phyloP scores from a whole-genome alignment of 2,888 invertebrate species.

The Rosalia funebris region DNA sequence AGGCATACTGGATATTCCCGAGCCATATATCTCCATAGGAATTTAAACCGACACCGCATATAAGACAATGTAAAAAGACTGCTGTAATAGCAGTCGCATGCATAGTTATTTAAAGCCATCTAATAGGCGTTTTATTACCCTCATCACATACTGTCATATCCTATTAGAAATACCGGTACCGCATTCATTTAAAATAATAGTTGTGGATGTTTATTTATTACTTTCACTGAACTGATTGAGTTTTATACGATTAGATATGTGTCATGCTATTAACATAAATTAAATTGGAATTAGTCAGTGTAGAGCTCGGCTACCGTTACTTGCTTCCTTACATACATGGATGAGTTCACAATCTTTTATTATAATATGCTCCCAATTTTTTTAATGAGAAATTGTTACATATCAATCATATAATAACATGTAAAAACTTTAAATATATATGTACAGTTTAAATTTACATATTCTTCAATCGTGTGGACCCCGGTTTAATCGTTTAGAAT shows the following conservation, averaged over 20 bases:
- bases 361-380: too few species aligned
- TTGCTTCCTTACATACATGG: too few species aligned
- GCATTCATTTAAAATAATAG: background rate
- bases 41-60: background rate
- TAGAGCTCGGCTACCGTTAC: too few species aligned
- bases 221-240: background rate
- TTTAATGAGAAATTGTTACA: too few species aligned
- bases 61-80: background rate
- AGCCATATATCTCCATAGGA: background rate
- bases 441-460: too few species aligned
- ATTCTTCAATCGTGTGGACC: too few species aligned
- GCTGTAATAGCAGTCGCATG: background rate
- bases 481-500: too few species aligned
- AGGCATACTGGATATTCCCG: too few species aligned
- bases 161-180: conserved; percentile 1
- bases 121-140: conserved; percentile 1
- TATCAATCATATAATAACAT: too few species aligned
- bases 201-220: background rate
- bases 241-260: background rate
- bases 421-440: too few species aligned
- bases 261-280: background rate
- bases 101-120: background rate
- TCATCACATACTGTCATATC: conserved; percentile 3
- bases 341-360: too few species aligned
- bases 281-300: too few species aligned